Base-by-base conservation (phyloP, 2,113 vertebrate species). In the Heliornis fulica region DNA sequence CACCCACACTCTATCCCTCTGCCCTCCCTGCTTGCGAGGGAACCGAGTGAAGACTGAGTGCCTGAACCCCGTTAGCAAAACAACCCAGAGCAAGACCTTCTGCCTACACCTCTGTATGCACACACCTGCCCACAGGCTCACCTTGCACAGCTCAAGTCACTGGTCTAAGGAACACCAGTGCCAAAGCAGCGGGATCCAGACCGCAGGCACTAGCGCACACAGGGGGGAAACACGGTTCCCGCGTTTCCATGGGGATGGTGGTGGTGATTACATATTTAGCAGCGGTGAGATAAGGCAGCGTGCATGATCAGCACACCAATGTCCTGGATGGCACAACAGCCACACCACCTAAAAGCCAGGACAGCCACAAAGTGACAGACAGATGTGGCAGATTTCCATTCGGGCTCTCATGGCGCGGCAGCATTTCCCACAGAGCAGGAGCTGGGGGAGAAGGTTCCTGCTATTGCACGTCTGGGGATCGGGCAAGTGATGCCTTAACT, bases 181-280 rank as follows among this genome's bases (percentile, higher is more conserved):
- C 51, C 60, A 72, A 87, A 61, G 84, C 91, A 76, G 38, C 84
- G 13, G 20, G 53, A 95, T 95, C 93, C 94, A 77, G 71, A 40
- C 45, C 19, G 46, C 46, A 59, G 79, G 90, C 59, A 46, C 45
- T 77, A 22, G 1, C 45, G 43, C 2, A 84, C 79, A 36, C 2
- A 53, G 81, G 46, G 22, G 46, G 84, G n/a, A 38, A n/a, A 11
- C 40, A n/a, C 15, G 91, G 90, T 7, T 61, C 36, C 34, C 12
- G 82, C 15, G 91, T 97, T 97, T 95, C 95, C 96, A 95, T 93
- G 94, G 96, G 95, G 93, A 97, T 3, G 3, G 87, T 18, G 3
- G 87, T 18, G 3, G 80, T 3, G 86, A 48, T 70, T 14, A 46
- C 61, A 34, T 3, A 8, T 11, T 16, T 77, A 61, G 88, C 36